Evolutionary conservation across 2,888 invertebrate genomes (phyloP).

Genomic region (Cistogaster globosa): DNA sequence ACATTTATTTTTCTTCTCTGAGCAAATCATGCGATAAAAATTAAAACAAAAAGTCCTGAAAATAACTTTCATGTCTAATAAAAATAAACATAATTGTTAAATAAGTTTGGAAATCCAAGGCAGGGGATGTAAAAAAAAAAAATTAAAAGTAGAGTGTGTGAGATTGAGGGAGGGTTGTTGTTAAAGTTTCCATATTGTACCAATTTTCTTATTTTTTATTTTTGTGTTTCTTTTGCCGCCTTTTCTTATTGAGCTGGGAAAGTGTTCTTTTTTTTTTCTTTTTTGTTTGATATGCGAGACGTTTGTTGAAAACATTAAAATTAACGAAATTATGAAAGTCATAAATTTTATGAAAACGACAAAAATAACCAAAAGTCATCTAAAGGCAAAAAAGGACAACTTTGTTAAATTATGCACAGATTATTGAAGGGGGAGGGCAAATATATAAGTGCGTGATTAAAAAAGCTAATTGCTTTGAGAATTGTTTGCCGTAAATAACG

Average conservation of each 20-base stretch:
- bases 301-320: conserved; percentile 73
- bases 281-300: conserved; percentile 73
- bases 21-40: conserved; percentile 56
- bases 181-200: conserved; percentile 42
- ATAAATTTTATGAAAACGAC: conserved; percentile 70
- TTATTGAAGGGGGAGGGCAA: neutral
- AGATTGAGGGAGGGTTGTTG: conserved; percentile 15
- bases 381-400: conserved; percentile 50
- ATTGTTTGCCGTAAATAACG: conserved; percentile 41
- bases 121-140: conserved; percentile 5
- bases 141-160: too few species aligned
- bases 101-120: conserved; percentile 55
- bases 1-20: conserved; percentile 32
- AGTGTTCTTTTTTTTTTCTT: neutral
- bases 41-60: conserved; percentile 57
- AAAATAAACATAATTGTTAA: conserved; percentile 69
- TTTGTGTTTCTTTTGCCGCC: neutral
- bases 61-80: conserved; percentile 68
- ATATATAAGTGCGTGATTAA: conserved; percentile 61
- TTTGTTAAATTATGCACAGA: conserved; percentile 37
- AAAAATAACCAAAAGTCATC: conserved; percentile 59
- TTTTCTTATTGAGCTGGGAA: conserved; percentile 36
- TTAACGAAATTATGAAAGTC: conserved; percentile 72
- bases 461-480: conserved; percentile 61
- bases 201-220: conserved; percentile 21